Percentiles rank a stretch among this genome's conserved stretches.
Conservation (phyloP, 2,113 vertebrate genomes). For the Raja brachyura region DNA sequence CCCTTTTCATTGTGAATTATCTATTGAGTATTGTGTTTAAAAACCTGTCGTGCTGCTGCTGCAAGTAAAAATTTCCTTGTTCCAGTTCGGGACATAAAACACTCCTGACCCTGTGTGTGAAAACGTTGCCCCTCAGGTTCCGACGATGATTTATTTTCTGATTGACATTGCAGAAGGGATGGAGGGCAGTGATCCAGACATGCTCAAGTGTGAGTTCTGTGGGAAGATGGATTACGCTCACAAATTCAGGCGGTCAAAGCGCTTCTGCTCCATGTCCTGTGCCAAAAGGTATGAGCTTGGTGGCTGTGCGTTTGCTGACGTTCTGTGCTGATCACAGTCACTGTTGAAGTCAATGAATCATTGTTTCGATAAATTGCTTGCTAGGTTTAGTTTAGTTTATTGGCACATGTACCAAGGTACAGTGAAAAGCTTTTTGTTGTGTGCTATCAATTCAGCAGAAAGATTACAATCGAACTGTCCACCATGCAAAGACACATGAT, state of each 20-base stretch:
- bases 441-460: no score
- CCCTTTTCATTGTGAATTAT: no score
- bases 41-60: no score
- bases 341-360: background rate
- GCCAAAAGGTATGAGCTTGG: conserved; percentile 73
- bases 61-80: no score
- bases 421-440: no score
- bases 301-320: background rate
- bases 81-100: no score
- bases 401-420: no score
- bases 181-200: conserved; percentile 67
- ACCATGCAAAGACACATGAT: no score
- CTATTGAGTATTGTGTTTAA: no score
- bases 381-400: background rate
- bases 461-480: no score
- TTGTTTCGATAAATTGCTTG: background rate
- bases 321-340: background rate
- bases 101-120: no score
- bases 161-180: conserved; percentile 63
- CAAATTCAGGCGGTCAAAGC: conserved; percentile 86
- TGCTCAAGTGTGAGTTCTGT: conserved; percentile 93
- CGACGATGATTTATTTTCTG: background rate
- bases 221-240: conserved; percentile 85
- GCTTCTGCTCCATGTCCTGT: conserved; percentile 94
- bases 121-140: no score